phyloP scores from a whole-genome alignment of 2,113 vertebrate species.

The Leptobrachium ailaonicum region DNA sequence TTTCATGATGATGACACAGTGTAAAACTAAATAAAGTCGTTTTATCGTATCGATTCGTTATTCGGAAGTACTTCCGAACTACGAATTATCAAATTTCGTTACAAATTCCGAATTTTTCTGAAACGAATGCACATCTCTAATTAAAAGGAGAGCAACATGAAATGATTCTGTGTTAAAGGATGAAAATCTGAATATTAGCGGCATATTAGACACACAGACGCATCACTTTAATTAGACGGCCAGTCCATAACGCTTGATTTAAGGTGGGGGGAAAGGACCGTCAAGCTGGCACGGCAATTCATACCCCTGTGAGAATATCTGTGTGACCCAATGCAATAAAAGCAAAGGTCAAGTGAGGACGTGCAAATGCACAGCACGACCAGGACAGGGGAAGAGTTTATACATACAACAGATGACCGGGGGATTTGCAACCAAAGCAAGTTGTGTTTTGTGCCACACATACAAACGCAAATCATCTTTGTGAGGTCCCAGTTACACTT shows the following conservation, averaged over 20 bases:
- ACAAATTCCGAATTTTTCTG: no score
- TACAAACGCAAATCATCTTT: neutral
- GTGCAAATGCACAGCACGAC: neutral
- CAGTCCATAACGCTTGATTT: neutral
- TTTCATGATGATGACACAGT: no score
- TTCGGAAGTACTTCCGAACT: no score
- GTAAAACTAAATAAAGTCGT: no score
- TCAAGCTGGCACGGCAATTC: neutral
- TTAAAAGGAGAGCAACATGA: no score
- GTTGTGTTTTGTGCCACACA: neutral
- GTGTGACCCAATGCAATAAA: neutral
- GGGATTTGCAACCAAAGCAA: neutral
- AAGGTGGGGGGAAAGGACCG: neutral
- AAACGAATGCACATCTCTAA: no score
- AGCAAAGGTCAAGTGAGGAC: conserved; percentile 1
- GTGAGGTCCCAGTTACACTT: conserved; percentile 1
- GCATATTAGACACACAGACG: no score
- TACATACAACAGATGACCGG: conserved; percentile 15
- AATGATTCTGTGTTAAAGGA: no score
- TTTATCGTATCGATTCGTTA: no score
- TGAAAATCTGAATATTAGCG: no score
- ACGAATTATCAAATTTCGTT: no score
- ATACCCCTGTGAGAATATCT: conserved; percentile 13
- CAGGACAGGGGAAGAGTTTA: neutral
- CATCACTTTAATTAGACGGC: neutral